Evolutionary conservation across 2,113 vertebrate species (phyloP), one percentile per base, ranked within the genome.

Genomic region (Australoheros scitulus): DNA sequence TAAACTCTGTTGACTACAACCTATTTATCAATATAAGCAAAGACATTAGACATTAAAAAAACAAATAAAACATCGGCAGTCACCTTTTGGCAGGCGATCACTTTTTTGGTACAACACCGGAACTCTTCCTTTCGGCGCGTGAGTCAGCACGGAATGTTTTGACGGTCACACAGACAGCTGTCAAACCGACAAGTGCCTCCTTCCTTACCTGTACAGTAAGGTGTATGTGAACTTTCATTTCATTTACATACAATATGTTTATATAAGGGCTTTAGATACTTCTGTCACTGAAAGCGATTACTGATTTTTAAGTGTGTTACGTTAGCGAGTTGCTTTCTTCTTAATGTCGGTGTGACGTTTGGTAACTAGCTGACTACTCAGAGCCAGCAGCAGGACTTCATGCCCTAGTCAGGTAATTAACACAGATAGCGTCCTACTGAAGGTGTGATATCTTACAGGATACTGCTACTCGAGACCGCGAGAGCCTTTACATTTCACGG

Each of bases 81-180:
- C 41, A 68, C 17, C 6, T 68, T 68, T 52, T 68, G 36, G 8
- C 36, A 9, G 36, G 9, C 36, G 36, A 9, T 65, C 38, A 32
- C 22, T 24, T 68, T 47, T 26, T 50, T 50, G 15, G 22, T 15
- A 68, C 22, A 50, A 20, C 50, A 15, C 3, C 57, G 94, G 93
- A 95, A 94, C 91, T 11, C 6, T 88, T 82, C 3, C 1, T 8
- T 32, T 0, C 1, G 8, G 8, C 7, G 0, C 26, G 0, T 11
- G 26, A 24, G 2, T 3, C 3, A 11, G 6, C 58, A 85, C 93
- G 94, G 94, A 85, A 5, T 58, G 22, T 90, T 93, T 90, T 77
- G 3, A 76, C 3, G 1, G 90, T 83, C 76, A 82, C 89, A 86
- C 87, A 18, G n/a, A 2, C 5, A 75, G 55, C 41, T 80, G 80